Evolutionary conservation across 2,888 invertebrate species (phyloP).

Genomic region (Malthinus flaveolus): DNA sequence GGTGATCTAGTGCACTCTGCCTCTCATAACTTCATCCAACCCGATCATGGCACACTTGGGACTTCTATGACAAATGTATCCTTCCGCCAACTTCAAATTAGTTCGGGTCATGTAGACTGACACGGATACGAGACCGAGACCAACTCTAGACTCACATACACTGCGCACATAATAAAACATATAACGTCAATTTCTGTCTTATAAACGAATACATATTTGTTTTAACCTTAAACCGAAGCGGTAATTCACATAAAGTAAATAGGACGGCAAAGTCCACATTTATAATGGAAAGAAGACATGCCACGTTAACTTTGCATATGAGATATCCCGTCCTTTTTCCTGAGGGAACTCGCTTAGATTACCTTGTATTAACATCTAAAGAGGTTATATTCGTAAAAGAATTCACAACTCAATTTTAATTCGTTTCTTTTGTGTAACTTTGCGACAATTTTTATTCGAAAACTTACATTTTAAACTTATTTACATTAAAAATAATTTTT

Average conservation of each 20-base stretch:
- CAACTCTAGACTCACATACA: conserved; percentile 40
- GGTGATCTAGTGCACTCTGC: conserved; percentile 57
- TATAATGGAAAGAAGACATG: conserved; percentile 25
- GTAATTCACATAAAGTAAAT: conserved; percentile 32
- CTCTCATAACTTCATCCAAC: conserved; percentile 58
- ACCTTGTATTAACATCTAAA: too few species aligned
- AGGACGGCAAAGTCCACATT: conserved; percentile 28
- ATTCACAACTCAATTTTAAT: too few species aligned
- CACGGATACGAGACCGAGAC: conserved; percentile 36
- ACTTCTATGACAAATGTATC: conserved; percentile 58
- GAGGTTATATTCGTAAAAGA: too few species aligned
- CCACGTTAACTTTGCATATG: conserved; percentile 25
- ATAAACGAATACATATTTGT: conserved; percentile 34
- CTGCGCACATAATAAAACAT: conserved; percentile 52
- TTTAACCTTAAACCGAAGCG: conserved; percentile 31
- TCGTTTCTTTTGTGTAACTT: too few species aligned
- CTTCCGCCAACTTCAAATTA: conserved; percentile 59
- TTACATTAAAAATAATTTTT: too few species aligned
- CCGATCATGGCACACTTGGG: conserved; percentile 57
- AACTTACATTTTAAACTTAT: too few species aligned
- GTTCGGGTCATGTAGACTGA: conserved; percentile 52
- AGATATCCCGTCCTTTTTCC: neutral
- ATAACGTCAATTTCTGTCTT: conserved; percentile 48
- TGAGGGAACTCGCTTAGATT: neutral
- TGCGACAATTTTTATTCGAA: too few species aligned